phyloP scores from a whole-genome alignment of 1,140 invertebrate species.

The Pogonognathellus flavescens region DNA sequence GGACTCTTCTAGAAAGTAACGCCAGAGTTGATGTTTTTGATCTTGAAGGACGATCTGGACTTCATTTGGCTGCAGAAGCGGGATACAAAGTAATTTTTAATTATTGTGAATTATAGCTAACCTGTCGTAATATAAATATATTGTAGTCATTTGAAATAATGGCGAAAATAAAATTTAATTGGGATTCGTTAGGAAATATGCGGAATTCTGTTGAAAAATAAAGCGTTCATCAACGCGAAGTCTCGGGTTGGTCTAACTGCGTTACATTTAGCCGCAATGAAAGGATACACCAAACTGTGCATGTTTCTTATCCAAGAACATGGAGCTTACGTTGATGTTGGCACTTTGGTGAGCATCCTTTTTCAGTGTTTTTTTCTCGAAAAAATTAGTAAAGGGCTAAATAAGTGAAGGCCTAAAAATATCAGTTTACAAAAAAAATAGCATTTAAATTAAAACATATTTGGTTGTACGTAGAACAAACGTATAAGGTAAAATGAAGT shows the following conservation, averaged over 20 bases:
- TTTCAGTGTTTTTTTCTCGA: too few species aligned
- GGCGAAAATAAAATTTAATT: too few species aligned
- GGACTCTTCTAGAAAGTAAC: constrained; percentile 88
- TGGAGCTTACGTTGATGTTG: constrained; percentile 92
- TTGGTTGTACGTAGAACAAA: too few species aligned
- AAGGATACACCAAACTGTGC: constrained; percentile 88
- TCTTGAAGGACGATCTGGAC: constrained; percentile 91
- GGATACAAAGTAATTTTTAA: constrained; percentile 61
- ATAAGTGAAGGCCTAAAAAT: too few species aligned
- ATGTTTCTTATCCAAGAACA: constrained; percentile 93
- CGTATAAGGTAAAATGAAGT: too few species aligned
- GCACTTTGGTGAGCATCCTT: constrained; percentile 81
- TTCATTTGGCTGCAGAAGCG: constrained; percentile 76
- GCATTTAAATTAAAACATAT: too few species aligned
- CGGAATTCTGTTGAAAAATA: constrained; percentile 93
- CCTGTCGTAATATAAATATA: too few species aligned
- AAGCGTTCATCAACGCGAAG: constrained; percentile 98
- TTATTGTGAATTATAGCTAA: too few species aligned
- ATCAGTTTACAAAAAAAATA: too few species aligned
- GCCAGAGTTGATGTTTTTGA: constrained; percentile 99
- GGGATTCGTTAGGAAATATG: constrained; percentile 76
- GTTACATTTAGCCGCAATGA: constrained; percentile 91
- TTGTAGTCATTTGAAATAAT: too few species aligned
- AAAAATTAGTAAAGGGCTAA: too few species aligned
- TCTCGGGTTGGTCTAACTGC: constrained; percentile 86